These are phyloP conservation scores for Hemaris fuciformis DNA, from an alignment of 2,888 invertebrate genomes.

Conservation along the genomic window DNA sequence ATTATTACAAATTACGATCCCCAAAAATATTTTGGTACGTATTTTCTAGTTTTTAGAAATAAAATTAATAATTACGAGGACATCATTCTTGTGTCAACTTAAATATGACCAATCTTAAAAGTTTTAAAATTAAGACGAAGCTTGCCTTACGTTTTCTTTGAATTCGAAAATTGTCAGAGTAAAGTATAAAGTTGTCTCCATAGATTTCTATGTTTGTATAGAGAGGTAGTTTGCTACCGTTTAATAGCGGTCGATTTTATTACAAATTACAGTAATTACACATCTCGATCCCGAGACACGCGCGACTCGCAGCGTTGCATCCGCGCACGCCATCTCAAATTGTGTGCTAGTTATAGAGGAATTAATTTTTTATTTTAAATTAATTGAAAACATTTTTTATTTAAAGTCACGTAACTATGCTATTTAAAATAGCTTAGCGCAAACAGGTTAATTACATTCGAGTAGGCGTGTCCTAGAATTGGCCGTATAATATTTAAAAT, in stretches of 20 bases:
- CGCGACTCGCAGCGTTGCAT: slow-evolving; percentile 30
- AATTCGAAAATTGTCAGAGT: not conserved
- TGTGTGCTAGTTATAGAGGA: slow-evolving; percentile 14
- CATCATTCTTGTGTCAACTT: too few species aligned
- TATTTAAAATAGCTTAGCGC: not conserved
- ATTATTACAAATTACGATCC: too few species aligned
- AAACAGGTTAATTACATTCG: not conserved
- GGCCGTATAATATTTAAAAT: not conserved
- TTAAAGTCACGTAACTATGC: not conserved
- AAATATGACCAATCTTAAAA: too few species aligned
- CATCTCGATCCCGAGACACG: slow-evolving; percentile 36
- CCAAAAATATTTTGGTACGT: too few species aligned
- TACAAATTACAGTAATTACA: slow-evolving; percentile 58
- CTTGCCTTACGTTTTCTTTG: too few species aligned
- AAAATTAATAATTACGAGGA: too few species aligned
- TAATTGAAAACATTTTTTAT: not conserved
- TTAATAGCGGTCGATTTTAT: slow-evolving; percentile 58
- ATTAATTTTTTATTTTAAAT: not conserved
- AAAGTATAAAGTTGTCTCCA: not conserved
- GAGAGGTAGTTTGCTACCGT: slow-evolving; percentile 48
- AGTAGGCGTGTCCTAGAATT: not conserved
- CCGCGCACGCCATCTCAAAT: slow-evolving; percentile 32
- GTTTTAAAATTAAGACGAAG: too few species aligned
- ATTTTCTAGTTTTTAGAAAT: too few species aligned
- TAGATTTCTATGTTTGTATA: slow-evolving; percentile 24